Base-by-base conservation (phyloP, 2,113 vertebrate genomes). In the Dendrocopos noguchii region DNA sequence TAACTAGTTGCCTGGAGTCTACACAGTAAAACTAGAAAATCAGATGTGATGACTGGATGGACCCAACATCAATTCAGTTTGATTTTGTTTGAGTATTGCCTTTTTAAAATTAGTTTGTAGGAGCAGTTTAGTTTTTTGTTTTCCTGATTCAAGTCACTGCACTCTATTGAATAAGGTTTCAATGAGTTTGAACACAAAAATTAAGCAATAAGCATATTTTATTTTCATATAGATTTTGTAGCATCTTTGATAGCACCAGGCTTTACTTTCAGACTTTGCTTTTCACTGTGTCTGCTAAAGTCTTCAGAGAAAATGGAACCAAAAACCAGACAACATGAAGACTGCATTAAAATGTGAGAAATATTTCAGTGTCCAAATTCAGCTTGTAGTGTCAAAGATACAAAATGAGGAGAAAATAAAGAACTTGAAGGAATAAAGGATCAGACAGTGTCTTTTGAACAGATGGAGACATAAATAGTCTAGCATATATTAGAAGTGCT, bases 401-500 rank as follows among this genome's bases (percentile, higher is more conserved):
- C 42, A 71, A 82, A 93, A 88, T 78, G 78, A 94, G 56, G 74
- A 81, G 52, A 94, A 63, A 84, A 60, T 66, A 95, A 91, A 70
- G 66, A 81, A 63, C 6, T 67, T 77, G 78, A 90, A 92, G 72
- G 74, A 94, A 82, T 27, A 73, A 89, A 74, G 53, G 34, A 95
- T 86, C 56, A 92, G 87, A 50, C 24, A 64, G 57, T 61, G 20
- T 71, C 91, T 94, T 95, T 94, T 67, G 75, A 96, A 92, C 74
- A 95, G 90, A 91, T 80, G 88, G 90, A 77, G 57, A 88, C 55
- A 67, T 75, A 94, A 96, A 91, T 79, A 94, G 88, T 88, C 66
- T 91, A 82, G 65, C 86, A 39, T 91, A 84, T 84, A 96, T 94
- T 85, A 96, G 77, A 93, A 92, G 59, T 42, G 39, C 72, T 75